These are phyloP conservation scores for Nomada lathburiana DNA, from an alignment of 2,888 invertebrate species.

Conservation along the genomic window DNA sequence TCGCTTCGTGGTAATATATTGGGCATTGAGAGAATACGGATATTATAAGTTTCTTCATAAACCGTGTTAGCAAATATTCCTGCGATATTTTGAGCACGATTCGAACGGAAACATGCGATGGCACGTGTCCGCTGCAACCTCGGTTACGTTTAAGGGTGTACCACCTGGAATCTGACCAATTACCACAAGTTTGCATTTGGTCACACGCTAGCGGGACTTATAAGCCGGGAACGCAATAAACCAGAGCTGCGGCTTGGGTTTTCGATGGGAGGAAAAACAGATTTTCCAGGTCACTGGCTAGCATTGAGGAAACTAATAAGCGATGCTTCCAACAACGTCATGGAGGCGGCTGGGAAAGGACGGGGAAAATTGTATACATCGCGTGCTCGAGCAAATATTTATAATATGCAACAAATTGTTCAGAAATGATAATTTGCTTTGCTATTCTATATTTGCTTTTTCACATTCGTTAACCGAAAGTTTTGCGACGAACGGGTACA, in stretches of 20 bases:
- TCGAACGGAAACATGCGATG: background rate
- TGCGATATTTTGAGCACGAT: background rate
- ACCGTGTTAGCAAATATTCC: background rate
- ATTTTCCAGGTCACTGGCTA: conserved; percentile 23
- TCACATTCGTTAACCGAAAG: background rate
- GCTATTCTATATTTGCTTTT: too few relatives aligned
- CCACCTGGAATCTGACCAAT: background rate
- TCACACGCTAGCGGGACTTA: background rate
- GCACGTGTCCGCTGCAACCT: background rate
- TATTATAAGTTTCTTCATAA: background rate
- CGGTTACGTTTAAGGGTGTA: background rate
- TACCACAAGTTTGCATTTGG: conserved; percentile 11
- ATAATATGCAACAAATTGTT: background rate
- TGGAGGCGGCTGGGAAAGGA: background rate
- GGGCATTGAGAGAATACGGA: too few relatives aligned
- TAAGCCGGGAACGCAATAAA: background rate
- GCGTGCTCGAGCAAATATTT: background rate
- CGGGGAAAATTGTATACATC: background rate
- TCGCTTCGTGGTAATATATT: too few relatives aligned
- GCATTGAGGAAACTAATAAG: conserved; percentile 13
- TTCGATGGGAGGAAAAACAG: conserved; percentile 1
- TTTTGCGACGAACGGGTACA: background rate
- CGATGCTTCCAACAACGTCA: background rate
- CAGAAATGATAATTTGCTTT: too few relatives aligned
- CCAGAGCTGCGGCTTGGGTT: background rate